Evolutionary conservation across 64 coral and sea anemone species (phyloP).

Genomic region (Pocillopora damicornis): DNA sequence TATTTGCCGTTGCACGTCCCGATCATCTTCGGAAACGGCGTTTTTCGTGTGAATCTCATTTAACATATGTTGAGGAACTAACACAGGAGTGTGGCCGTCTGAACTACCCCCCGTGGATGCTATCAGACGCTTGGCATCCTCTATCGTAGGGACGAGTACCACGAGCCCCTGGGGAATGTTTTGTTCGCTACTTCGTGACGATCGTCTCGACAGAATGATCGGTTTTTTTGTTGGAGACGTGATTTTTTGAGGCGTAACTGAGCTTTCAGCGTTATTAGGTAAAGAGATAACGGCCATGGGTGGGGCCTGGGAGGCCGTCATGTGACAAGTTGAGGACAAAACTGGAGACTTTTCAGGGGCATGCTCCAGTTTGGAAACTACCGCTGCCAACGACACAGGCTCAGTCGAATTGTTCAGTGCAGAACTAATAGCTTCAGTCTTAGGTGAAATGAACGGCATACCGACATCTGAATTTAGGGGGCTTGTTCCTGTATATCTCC

Average conservation of each 20-base stretch:
- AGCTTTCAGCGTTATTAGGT: background rate
- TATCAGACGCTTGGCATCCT: constrained; percentile 83
- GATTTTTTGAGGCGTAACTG: background rate
- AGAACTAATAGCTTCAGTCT: background rate
- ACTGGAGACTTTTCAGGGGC: background rate
- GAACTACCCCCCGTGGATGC: constrained; percentile 61
- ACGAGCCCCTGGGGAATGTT: constrained; percentile 82
- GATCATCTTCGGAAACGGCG: background rate
- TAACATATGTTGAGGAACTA: constrained; percentile 74
- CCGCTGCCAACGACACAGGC: constrained; percentile 22
- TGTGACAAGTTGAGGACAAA: background rate
- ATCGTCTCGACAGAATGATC: constrained; percentile 72
- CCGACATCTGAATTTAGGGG: constrained; percentile 30
- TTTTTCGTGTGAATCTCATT: constrained; percentile 34
- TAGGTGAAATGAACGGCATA: background rate
- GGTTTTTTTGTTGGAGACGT: constrained; percentile 66
- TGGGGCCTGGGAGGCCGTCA: constrained; percentile 18
- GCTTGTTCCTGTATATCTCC: constrained; percentile 32
- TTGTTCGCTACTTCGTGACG: constrained; percentile 35
- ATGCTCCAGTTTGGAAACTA: constrained; percentile 7
- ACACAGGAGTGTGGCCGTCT: constrained; percentile 65
- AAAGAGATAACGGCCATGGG: constrained; percentile 27
- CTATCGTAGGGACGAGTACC: constrained; percentile 81
- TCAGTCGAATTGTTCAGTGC: background rate
- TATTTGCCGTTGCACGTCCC: background rate